Evolutionary conservation across 2,888 invertebrate genomes (phyloP), one percentile per base, ranked within the genome.

Genomic region (Spatulosminthurus flaviceps): DNA sequence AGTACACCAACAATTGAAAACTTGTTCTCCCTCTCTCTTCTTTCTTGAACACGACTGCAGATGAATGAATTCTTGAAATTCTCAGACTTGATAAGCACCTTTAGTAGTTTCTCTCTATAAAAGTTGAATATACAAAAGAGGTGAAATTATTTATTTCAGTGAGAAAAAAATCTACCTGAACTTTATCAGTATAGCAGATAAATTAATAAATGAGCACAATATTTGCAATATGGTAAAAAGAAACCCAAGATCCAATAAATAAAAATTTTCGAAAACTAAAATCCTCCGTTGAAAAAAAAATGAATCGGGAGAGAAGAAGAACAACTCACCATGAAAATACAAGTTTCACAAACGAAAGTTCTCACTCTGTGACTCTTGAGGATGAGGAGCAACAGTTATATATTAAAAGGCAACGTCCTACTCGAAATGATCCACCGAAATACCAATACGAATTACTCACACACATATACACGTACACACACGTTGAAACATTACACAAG

Each of bases 391-490:
- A 64, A 64, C 41, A 70, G 70, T 70, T 70, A 41, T 70, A 70
- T 70, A 70, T 41, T 70, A 22, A 41, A 70, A 70, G 70, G 41
- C 70, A 70, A 70, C 70, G 70, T 70, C 70, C 70, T 70, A 70
- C 70, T 29, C 41, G 70, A 64, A 64, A 64, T 64, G 64, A 64
- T 64, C 70, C 70, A 70, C 70, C 70, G 70, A 70, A 70, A 70
- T 70, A 70, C 34, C 70, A 70, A 29, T 70, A 70, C 41, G 70
- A 70, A 70, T 28, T 70, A 67, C 26, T 70, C 64, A 29, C 42
- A 70, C 21, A 29, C 41, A 19, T 70, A 21, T 9, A 69, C n/a
- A n/a, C n/a, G n/a, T n/a, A n/a, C 19, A 70, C 22, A 70, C 70
- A 29, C 41, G 70, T 64, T 64, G 24, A 64, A 64, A 64, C 34